Conservation (phyloP, 1,140 invertebrate genomes). For the Plodia interpunctella region DNA sequence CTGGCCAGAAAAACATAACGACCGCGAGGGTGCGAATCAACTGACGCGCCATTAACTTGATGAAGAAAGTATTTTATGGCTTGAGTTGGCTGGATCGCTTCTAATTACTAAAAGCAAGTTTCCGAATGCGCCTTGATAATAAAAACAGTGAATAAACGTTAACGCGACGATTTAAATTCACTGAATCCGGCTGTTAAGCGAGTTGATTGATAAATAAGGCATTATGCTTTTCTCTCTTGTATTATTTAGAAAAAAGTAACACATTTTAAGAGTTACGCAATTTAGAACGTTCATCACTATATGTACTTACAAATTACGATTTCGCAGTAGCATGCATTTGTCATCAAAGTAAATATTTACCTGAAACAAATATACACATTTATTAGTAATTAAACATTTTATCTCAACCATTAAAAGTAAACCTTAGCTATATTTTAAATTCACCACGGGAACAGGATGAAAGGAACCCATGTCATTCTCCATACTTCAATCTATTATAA, state of each 20-base stretch:
- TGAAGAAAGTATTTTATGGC: constrained; percentile 60
- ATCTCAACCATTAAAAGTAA: too few species aligned
- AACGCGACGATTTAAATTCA: constrained; percentile 12
- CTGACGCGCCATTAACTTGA: constrained; percentile 49
- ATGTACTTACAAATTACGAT: too few species aligned
- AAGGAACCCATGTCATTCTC: too few species aligned
- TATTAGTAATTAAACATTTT: too few species aligned
- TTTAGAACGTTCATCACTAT: too few species aligned
- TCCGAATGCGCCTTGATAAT: constrained; percentile 21
- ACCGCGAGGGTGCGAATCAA: constrained; percentile 26
- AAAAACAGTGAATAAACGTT: constrained; percentile 9
- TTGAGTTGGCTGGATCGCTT: constrained; percentile 29
- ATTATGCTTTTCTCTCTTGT: too few species aligned
- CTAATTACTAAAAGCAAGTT: constrained; percentile 48
- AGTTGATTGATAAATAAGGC: neutral
- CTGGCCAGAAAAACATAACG: constrained; percentile 15
- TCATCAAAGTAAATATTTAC: neutral
- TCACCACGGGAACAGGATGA: too few species aligned
- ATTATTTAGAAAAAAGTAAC: too few species aligned
- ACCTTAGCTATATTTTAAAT: neutral
- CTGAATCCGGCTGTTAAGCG: neutral
- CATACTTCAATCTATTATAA: too few species aligned
- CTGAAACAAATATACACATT: neutral
- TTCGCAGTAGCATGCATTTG: neutral
- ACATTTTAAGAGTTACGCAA: too few species aligned